These are phyloP conservation scores for Rhinella marina DNA, from an alignment of 2,797 vertebrate genomes.

Conservation along the genomic window DNA sequence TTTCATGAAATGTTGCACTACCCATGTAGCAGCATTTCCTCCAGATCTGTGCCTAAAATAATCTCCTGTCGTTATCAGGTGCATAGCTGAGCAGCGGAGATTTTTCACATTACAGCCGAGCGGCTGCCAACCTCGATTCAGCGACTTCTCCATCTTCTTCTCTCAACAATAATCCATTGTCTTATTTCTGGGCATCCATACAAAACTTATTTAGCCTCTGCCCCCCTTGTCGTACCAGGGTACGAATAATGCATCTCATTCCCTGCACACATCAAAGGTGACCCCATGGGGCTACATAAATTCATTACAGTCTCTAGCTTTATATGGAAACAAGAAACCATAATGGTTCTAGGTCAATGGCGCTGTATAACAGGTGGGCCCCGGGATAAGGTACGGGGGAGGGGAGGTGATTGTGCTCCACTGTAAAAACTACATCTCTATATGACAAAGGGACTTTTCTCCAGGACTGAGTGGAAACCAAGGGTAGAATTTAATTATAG, in stretches of 20 bases:
- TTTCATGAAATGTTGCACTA: background rate
- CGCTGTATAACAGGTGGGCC: constrained; percentile 13
- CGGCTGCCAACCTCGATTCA: constrained; percentile 30
- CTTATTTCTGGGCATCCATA: constrained; percentile 18
- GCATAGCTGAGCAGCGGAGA: background rate
- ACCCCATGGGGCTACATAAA: background rate
- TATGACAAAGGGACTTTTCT: background rate
- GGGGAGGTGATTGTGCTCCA: background rate
- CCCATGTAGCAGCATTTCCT: background rate
- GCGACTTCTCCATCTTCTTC: constrained; percentile 15
- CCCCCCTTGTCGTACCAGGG: constrained; percentile 38
- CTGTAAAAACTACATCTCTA: background rate
- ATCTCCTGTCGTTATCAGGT: constrained; percentile 16
- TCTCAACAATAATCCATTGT: constrained; percentile 42
- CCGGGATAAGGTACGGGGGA: background rate
- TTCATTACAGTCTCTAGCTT: background rate
- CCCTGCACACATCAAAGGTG: constrained; percentile 24
- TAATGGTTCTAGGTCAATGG: constrained; percentile 21
- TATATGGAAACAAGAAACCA: background rate
- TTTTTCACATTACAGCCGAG: background rate
- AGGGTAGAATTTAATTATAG: background rate
- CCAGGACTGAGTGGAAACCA: background rate
- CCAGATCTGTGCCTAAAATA: background rate
- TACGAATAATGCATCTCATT: constrained; percentile 12
- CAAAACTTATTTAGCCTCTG: constrained; percentile 18